Base-by-base conservation (phyloP, 1,140 invertebrate genomes). In the Nephila pilipes region DNA sequence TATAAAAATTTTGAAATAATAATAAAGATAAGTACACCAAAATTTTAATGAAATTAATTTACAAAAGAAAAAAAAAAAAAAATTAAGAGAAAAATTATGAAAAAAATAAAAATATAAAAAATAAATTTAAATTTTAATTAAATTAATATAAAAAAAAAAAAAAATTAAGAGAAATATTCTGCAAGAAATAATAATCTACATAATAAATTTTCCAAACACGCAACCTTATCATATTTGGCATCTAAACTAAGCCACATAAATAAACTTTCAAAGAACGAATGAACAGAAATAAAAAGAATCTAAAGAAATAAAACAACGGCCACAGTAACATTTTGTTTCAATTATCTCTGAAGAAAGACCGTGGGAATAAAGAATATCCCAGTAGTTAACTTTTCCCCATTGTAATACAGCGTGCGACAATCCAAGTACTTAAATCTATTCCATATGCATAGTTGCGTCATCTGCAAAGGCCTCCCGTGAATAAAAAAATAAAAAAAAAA, bases 401-500 rank as follows among this genome's bases (percentile, higher is more conserved):
- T 54, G n/a, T 55, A n/a, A 54, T 55, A 46, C 12, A 83, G 81
- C 81, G 81, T 83, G 81, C 25, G 81, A 83, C 81, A 83, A 83
- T 55, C 16, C 20, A 57, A 38, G 16, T 75, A 16, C 69, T 75
- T 18, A 18, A 25, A n/a, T 65, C 63, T 65, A 46, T 81, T 81
- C 29, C 79, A 81, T 18, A 81, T 36, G 75, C 75, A 80, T 38
- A 32, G 16, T 8, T 22, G 32, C 38, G 20, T 32, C 32, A 36
- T 32, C n/a, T 81, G 32, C 79, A 54, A 81, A 69, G 22, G 22
- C 79, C 18, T 22, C 79, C 18, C 2, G 79, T 81, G 79, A 81
- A 81, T 81, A 54, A 81, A 75, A 75, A 79, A 29, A 20, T 36
- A 83, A 54, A 81, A 75, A 75, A 79, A 29, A 20, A 79, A 83